These are phyloP conservation scores for Lophotis ruficrista DNA, from an alignment of 2,113 vertebrate genomes.

Conservation along the genomic window DNA sequence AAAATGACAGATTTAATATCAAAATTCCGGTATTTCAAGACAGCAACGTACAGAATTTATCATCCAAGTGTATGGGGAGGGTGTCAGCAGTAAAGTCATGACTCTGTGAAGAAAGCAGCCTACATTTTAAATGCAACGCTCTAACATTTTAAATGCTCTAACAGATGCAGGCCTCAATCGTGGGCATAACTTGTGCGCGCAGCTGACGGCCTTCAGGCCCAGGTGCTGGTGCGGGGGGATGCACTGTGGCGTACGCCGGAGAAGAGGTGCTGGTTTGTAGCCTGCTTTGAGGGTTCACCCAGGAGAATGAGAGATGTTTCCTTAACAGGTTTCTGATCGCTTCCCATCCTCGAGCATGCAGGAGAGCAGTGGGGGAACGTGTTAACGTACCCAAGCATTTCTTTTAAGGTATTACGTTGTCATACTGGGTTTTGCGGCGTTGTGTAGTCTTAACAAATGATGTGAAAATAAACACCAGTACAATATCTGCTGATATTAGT, in stretches of 20 bases:
- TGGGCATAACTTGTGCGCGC: accelerated
- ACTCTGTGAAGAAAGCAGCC: neutral
- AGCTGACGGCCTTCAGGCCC: neutral
- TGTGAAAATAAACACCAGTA: neutral
- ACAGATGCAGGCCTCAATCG: neutral
- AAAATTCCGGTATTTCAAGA: neutral
- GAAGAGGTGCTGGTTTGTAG: neutral
- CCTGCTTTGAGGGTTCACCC: neutral
- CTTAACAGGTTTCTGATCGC: accelerated
- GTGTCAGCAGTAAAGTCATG: neutral
- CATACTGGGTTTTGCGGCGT: accelerated
- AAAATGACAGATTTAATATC: neutral
- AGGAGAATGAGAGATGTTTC: neutral
- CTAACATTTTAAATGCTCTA: neutral
- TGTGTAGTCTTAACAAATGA: neutral
- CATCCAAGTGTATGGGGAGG: neutral
- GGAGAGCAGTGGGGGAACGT: neutral
- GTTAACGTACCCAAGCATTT: neutral
- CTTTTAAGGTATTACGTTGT: neutral
- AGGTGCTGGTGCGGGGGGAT: neutral
- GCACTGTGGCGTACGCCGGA: accelerated
- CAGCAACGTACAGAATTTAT: neutral
- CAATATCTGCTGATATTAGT: neutral
- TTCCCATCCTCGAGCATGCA: neutral
- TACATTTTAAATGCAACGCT: accelerated